Base-by-base conservation (phyloP, 37 sponge, comb jelly and placozoan genomes). In the Oscarella lobularis region DNA sequence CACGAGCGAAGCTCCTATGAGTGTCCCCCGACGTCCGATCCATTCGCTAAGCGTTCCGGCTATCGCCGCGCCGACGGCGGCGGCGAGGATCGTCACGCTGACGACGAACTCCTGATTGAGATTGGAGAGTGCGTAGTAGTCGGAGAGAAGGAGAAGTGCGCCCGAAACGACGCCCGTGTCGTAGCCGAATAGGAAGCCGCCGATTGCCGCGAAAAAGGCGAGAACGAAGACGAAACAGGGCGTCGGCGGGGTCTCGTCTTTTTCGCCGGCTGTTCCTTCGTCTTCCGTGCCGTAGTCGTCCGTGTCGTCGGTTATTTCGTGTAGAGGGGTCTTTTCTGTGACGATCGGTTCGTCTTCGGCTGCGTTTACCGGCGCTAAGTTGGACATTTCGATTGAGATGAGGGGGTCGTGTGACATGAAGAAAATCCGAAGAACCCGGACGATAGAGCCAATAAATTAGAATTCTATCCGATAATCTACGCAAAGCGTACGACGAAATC, bases 81-180 rank as follows among this genome's bases (percentile, higher is more conserved):
- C 95, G 3, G 86, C 84, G 5, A 66, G 91, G 0, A 95, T 73
- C 2, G 95, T 90, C 14, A 86, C 81, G 20, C 88, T 83, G 0
- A 95, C 91, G 31, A 90, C 77, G 39, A 83, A 65, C 66, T 95
- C 95, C 36, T 86, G 81, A 81, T 77, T 76, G 27, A 39, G 3
- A 33, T 79, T 36, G 34, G 66, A 67, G 39, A 91, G 66, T 9
- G 14, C 60, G 39, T 86, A 91, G 5, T 37, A 41, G 6, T 40
- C 65, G 0, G 41, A 77, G 29, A 95, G 39, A 40, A 77, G 66
- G 40, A 95, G 40, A 78, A 95, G 85, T 40, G 95, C 90, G 1
- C 95, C 95, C 3, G 92, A 88, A 33, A 95, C 89, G 0, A 95
- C 87, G 0, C 95, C 95, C 0, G 95, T 95, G 74, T 95, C 95